phyloP scores from a whole-genome alignment of 2,113 vertebrate species.

The Rhinoderma darwinii region DNA sequence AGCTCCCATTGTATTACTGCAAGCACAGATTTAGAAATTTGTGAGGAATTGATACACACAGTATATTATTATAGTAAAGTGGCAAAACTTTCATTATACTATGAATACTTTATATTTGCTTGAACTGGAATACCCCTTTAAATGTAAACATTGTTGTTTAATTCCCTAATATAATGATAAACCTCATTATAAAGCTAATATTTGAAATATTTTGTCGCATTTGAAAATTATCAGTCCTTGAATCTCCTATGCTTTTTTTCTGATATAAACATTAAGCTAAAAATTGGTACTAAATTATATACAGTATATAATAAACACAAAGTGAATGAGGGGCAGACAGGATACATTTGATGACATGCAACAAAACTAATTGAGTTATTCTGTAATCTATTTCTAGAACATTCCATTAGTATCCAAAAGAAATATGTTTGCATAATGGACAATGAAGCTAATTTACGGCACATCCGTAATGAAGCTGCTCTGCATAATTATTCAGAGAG shows the following conservation, averaged over 20 bases:
- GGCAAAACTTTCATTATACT: too few relatives aligned
- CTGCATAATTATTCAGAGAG: constrained; percentile 71
- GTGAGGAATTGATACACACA: too few relatives aligned
- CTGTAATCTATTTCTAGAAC: constrained; percentile 37
- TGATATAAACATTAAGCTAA: background rate
- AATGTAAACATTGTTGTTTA: background rate
- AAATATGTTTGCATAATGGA: constrained; percentile 65
- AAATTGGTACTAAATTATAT: background rate
- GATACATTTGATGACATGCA: background rate
- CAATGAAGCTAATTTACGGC: constrained; percentile 67
- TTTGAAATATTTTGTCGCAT: background rate
- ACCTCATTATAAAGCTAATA: background rate
- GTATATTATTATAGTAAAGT: too few relatives aligned
- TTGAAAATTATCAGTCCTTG: background rate
- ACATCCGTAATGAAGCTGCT: constrained; percentile 67
- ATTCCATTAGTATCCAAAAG: constrained; percentile 57
- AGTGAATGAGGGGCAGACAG: background rate
- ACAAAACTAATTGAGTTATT: constrained; percentile 19
- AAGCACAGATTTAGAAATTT: too few relatives aligned
- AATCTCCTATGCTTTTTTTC: background rate
- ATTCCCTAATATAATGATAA: background rate
- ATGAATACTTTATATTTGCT: too few relatives aligned
- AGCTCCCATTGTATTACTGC: background rate
- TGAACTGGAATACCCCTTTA: too few relatives aligned
- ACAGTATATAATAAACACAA: background rate